Evolutionary conservation across 2,113 vertebrate genomes (phyloP).

Genomic region (Orthonyx spaldingii): DNA sequence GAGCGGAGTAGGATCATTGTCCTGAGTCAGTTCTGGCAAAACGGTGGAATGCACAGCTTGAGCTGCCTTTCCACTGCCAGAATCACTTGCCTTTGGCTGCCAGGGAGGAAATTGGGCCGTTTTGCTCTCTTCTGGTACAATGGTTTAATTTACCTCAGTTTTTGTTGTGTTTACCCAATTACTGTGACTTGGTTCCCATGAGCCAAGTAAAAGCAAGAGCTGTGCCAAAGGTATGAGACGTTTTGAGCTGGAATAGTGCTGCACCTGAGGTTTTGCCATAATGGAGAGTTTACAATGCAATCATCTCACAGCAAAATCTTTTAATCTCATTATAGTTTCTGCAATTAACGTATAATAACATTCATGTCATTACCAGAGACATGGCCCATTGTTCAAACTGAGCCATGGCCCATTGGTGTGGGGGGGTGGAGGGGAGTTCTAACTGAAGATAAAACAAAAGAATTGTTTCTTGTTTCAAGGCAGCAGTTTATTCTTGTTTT

Average conservation of each 20-base stretch:
- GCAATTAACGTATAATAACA: neutral
- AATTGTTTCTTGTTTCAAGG: neutral
- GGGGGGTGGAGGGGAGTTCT: neutral
- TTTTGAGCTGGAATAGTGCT: neutral
- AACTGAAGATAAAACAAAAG: neutral
- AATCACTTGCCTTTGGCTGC: neutral
- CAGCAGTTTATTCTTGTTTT: neutral
- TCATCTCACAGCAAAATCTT: neutral
- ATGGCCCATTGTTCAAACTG: neutral
- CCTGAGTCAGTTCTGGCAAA: neutral
- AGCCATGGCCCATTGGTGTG: neutral
- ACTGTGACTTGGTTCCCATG: neutral
- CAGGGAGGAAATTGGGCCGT: constrained; percentile 16
- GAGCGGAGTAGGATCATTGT: neutral
- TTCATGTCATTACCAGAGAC: neutral
- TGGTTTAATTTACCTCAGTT: constrained; percentile 10
- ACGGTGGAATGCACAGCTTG: neutral
- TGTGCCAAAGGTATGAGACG: neutral
- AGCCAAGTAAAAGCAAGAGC: neutral
- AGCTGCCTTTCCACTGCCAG: neutral
- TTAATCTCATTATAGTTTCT: neutral
- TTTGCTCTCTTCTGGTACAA: constrained; percentile 35
- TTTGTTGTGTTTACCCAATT: constrained; percentile 26
- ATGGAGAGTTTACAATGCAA: neutral
- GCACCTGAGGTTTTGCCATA: neutral